phyloP scores from a whole-genome alignment of 1,140 invertebrate genomes.

The Formica exsecta region DNA sequence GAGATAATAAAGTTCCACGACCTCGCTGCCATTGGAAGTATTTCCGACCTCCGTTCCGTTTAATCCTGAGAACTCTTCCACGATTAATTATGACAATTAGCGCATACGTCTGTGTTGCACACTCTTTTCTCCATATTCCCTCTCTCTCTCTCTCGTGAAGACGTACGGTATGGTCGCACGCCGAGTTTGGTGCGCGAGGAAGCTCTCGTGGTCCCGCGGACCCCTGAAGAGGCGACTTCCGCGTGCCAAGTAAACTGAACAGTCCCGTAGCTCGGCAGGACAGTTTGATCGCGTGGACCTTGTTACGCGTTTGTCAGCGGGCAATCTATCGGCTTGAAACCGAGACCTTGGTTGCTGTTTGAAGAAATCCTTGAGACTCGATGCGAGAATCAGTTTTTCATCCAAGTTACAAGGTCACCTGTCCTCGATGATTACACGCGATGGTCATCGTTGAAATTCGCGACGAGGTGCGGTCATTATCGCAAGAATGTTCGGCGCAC shows the following conservation, averaged over 20 bases:
- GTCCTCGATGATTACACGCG: not conserved
- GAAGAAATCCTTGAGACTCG: not conserved
- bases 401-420: conserved; percentile 18
- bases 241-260: conserved; percentile 59
- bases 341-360: not conserved
- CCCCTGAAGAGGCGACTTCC: conserved; percentile 69
- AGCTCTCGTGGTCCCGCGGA: conserved; percentile 24
- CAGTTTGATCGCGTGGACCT: conserved; percentile 66
- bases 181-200: conserved; percentile 47
- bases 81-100: conserved; percentile 78
- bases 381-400: not conserved
- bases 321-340: conserved; percentile 57
- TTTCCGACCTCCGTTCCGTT: conserved; percentile 27
- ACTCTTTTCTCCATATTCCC: not conserved
- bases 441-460: conserved; percentile 11
- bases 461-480: conserved; percentile 53
- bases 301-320: conserved; percentile 70
- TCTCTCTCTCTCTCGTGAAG: not conserved
- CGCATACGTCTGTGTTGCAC: conserved; percentile 16
- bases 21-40: conserved; percentile 70
- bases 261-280: conserved; percentile 40
- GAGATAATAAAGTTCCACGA: conserved; percentile 70
- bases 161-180: not conserved
- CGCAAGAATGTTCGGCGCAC: conserved; percentile 47
- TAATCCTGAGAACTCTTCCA: conserved; percentile 69